A percentile compares a stretch with the other conserved stretches of the same genome.
Evolutionary conservation across 2,113 vertebrate species (phyloP).

Genomic region (Psilopogon haemacephalus): DNA sequence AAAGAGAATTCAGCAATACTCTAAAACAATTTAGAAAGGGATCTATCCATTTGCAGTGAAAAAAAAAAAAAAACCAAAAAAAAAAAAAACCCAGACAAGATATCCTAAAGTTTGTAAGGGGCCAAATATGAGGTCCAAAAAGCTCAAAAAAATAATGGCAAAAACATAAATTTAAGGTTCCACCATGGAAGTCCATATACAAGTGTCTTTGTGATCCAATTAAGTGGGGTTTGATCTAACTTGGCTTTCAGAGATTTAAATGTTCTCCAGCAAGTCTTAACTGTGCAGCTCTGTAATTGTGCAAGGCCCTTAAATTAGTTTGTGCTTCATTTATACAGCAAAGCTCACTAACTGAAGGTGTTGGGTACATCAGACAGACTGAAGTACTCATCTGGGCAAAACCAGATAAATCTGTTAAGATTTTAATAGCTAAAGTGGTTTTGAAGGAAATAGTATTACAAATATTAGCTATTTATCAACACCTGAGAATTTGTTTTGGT

Average conservation of each 20-base stretch:
- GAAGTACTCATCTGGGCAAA: background rate
- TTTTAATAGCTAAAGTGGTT: background rate
- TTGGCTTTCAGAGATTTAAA: background rate
- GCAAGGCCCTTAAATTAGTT: background rate
- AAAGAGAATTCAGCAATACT: background rate
- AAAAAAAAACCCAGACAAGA: background rate
- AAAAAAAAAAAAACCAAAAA: background rate
- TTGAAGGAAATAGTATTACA: background rate
- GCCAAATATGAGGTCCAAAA: background rate
- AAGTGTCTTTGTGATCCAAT: background rate
- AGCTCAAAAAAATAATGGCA: background rate
- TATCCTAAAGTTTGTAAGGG: background rate
- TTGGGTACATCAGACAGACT: background rate
- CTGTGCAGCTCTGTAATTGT: background rate
- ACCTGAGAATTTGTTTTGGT: background rate
- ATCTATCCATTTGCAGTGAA: background rate
- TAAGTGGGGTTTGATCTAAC: background rate
- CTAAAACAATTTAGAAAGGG: background rate
- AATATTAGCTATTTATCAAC: background rate
- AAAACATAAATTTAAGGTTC: background rate
- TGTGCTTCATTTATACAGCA: background rate
- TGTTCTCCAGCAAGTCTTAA: background rate
- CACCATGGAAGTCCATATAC: background rate
- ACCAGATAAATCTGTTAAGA: background rate
- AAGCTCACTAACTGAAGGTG: background rate